A percentile compares a stretch with the other conserved stretches of the same genome.
These are phyloP conservation scores for Eonycteris spelaea DNA, from an alignment of 2,113 vertebrate species.

Conservation along the genomic window DNA sequence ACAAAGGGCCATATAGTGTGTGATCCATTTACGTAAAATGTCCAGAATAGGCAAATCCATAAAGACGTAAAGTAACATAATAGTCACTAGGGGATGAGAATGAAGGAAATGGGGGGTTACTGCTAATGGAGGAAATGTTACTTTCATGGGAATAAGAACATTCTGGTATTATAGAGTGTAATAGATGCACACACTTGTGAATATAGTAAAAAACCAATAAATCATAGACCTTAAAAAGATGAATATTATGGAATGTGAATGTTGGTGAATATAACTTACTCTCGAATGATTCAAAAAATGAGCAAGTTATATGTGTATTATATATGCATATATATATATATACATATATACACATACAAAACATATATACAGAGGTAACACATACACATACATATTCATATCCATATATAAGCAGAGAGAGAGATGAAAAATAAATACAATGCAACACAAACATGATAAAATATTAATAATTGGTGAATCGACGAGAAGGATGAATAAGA, in stretches of 20 bases:
- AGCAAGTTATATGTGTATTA: not conserved
- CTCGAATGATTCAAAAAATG: not conserved
- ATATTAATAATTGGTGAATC: not conserved
- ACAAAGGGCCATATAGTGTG: too few relatives aligned
- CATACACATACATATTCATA: accelerated
- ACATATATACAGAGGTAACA: too few relatives aligned
- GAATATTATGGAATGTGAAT: not conserved
- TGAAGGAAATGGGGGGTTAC: not conserved
- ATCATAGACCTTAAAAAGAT: not conserved
- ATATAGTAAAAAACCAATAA: too few relatives aligned
- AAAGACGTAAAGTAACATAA: not conserved
- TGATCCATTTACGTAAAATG: not conserved
- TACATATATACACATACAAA: too few relatives aligned
- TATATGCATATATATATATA: not conserved
- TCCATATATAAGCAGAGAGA: not conserved
- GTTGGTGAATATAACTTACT: not conserved
- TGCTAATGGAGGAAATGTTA: not conserved
- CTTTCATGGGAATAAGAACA: not conserved
- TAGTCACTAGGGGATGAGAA: not conserved
- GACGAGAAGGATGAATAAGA: not conserved
- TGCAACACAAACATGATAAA: not conserved
- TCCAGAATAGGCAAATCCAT: not conserved
- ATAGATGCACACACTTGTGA: not conserved
- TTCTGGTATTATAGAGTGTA: too few relatives aligned
- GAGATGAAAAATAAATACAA: not conserved